A percentile compares a stretch with the other conserved stretches of the same genome.
Evolutionary conservation across 2,797 vertebrate genomes (phyloP).

Genomic region (Chanos chanos): DNA sequence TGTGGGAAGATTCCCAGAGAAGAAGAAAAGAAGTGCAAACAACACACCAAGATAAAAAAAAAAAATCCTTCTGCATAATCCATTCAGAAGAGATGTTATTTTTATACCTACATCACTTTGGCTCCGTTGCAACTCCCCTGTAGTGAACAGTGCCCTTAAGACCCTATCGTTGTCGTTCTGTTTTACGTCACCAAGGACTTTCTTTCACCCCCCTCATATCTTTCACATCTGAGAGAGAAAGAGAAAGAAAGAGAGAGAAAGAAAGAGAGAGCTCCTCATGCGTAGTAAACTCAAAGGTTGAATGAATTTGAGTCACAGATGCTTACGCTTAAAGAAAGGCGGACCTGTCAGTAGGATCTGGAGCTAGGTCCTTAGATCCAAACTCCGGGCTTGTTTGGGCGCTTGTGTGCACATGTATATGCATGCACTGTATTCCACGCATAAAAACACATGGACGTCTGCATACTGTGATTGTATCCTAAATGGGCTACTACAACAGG

Average conservation of each 20-base stretch:
- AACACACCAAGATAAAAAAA: constrained; percentile 28
- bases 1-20: constrained; percentile 61
- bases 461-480: background rate
- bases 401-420: background rate
- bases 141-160: too few species aligned
- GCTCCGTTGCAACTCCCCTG: constrained; percentile 60
- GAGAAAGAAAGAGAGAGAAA: too few species aligned
- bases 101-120: constrained; percentile 68
- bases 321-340: constrained; percentile 3
- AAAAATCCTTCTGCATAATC: constrained; percentile 61
- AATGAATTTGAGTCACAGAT: too few species aligned
- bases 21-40: constrained; percentile 55
- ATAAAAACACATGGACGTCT: background rate
- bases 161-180: too few species aligned
- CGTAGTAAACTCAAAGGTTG: background rate
- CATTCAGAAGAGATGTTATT: constrained; percentile 67
- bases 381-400: background rate
- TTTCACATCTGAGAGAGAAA: too few species aligned
- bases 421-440: too few species aligned
- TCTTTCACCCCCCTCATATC: too few species aligned
- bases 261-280: too few species aligned
- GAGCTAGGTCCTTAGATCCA: background rate
- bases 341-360: background rate
- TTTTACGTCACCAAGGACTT: too few species aligned
- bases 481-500: too few species aligned